Conservation (phyloP, 2,888 invertebrate genomes). For the Lochmaea capreae region DNA sequence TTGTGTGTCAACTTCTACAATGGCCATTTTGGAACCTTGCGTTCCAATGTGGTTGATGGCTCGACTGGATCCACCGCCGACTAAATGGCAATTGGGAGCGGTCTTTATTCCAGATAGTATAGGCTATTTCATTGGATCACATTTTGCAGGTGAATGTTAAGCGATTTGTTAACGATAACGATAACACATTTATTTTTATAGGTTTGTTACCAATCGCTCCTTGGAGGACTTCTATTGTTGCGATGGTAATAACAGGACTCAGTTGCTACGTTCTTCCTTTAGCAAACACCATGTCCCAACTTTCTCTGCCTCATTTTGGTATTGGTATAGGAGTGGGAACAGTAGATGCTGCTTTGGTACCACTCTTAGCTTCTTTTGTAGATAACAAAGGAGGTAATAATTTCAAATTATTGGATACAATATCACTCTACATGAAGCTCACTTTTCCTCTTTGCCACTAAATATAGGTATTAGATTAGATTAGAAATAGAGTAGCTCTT, state of each 20-base stretch:
- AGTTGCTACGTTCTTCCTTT: slow-evolving; percentile 61
- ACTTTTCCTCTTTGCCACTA: too few relatives aligned
- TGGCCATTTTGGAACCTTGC: slow-evolving; percentile 86
- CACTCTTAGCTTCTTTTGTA: slow-evolving; percentile 76
- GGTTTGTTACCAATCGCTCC: slow-evolving; percentile 59
- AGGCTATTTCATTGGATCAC: slow-evolving; percentile 85
- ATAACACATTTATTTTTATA: slow-evolving; percentile 43
- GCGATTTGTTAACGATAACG: too few relatives aligned
- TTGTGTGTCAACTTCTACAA: slow-evolving; percentile 82
- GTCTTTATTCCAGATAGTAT: slow-evolving; percentile 89
- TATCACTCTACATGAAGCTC: too few relatives aligned
- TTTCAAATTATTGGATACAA: background rate
- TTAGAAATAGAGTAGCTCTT: too few relatives aligned
- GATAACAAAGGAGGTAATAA: slow-evolving; percentile 69
- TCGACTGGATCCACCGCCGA: slow-evolving; percentile 73
- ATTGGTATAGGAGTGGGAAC: slow-evolving; percentile 80
- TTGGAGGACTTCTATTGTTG: slow-evolving; percentile 61
- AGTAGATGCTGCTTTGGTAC: slow-evolving; percentile 84
- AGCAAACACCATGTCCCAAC: slow-evolving; percentile 65
- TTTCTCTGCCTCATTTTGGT: slow-evolving; percentile 82
- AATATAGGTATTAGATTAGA: too few relatives aligned
- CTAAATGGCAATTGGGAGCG: slow-evolving; percentile 81
- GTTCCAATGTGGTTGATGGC: slow-evolving; percentile 84
- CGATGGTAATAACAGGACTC: slow-evolving; percentile 60
- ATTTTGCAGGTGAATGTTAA: slow-evolving; percentile 74